A percentile compares a stretch with the other conserved stretches of the same genome.
Conservation (phyloP, 2,797 vertebrate species). For the Phrynocephalus vlangalii region DNA sequence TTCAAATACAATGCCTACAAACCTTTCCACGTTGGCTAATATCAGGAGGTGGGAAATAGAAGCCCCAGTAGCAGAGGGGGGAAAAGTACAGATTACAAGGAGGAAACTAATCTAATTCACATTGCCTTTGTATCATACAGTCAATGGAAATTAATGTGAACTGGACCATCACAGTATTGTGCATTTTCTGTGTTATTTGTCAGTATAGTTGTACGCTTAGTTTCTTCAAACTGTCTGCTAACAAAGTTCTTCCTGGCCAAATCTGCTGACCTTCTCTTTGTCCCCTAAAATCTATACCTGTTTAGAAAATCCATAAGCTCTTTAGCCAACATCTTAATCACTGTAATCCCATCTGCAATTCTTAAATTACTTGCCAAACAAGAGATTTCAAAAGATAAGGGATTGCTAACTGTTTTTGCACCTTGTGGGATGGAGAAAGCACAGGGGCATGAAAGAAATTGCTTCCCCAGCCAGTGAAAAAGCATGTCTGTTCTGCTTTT, state of each 20-base stretch:
- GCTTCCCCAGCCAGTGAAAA: background rate
- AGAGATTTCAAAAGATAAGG: slow-evolving; percentile 80
- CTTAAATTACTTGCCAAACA: slow-evolving; percentile 84
- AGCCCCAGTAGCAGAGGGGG: no score
- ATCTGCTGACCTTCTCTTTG: background rate
- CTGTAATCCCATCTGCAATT: slow-evolving; percentile 81
- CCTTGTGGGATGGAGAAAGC: background rate
- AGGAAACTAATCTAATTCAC: no score
- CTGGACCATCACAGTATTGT: background rate
- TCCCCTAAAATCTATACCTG: slow-evolving; percentile 33
- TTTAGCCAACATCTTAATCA: slow-evolving; percentile 79
- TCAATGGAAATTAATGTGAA: no score
- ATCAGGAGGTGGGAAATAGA: no score
- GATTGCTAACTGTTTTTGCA: background rate
- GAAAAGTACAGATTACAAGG: no score
- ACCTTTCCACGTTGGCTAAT: no score
- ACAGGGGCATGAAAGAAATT: slow-evolving; percentile 4
- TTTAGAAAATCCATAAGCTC: slow-evolving; percentile 53
- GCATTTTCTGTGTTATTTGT: slow-evolving; percentile 32
- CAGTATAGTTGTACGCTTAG: background rate
- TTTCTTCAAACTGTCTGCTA: slow-evolving; percentile 18
- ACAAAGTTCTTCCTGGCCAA: slow-evolving; percentile 33
- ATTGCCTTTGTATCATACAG: no score
- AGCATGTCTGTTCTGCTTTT: slow-evolving; percentile 5
- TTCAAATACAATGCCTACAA: no score